Percentiles rank a stretch among this genome's conserved stretches.
Evolutionary conservation across 1,140 invertebrate species (phyloP).

Genomic region (Papilio aristodemus): DNA sequence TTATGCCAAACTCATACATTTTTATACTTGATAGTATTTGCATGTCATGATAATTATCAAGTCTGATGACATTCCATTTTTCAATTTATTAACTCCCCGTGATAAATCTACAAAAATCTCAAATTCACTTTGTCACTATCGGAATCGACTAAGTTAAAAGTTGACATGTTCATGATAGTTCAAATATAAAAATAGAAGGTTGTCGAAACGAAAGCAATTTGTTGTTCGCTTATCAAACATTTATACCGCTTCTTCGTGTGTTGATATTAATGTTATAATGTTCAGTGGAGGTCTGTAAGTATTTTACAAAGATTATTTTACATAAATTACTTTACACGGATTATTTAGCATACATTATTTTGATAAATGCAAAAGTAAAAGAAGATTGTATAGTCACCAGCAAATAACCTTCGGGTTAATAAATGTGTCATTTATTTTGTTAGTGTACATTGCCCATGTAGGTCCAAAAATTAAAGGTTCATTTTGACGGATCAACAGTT

Average conservation of each 20-base stretch:
- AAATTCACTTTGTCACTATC: constrained; percentile 37
- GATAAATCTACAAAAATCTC: too few relatives aligned
- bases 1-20: too few relatives aligned
- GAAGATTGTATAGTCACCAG: neutral
- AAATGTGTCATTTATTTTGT: neutral
- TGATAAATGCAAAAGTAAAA: neutral
- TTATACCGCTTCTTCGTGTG: constrained; percentile 67
- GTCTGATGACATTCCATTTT: constrained; percentile 1
- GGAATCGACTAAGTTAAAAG: constrained; percentile 42
- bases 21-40: too few relatives aligned
- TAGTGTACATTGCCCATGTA: too few relatives aligned
- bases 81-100: neutral
- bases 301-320: constrained; percentile 35
- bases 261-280: constrained; percentile 46
- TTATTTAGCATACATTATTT: too few relatives aligned
- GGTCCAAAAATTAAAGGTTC: too few relatives aligned
- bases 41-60: too few relatives aligned
- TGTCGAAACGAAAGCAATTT: constrained; percentile 64
- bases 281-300: constrained; percentile 52
- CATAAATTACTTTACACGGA: too few relatives aligned
- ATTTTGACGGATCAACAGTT: too few relatives aligned
- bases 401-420: neutral
- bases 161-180: constrained; percentile 41
- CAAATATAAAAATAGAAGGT: constrained; percentile 52
- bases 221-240: constrained; percentile 57